phyloP scores from a whole-genome alignment of 2,888 invertebrate genomes.

The Alviniconcha strummeri region DNA sequence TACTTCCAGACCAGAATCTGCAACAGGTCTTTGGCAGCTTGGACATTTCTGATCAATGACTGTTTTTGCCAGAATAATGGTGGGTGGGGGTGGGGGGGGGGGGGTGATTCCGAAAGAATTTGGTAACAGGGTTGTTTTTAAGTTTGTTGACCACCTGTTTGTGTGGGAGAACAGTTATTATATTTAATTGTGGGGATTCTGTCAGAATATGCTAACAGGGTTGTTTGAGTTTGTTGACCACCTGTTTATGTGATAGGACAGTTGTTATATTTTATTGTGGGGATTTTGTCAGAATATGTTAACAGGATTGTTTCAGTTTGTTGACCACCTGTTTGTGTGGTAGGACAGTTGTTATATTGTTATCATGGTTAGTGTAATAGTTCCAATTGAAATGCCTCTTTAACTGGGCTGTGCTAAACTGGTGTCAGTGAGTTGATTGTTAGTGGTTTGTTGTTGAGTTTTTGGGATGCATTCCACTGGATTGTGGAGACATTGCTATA shows the following conservation, averaged over 20 bases:
- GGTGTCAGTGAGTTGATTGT: background rate
- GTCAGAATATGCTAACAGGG: background rate
- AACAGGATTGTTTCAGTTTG: background rate
- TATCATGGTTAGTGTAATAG: background rate
- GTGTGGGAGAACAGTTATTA: background rate
- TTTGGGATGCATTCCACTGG: background rate
- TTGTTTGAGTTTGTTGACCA: background rate
- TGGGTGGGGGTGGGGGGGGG: too few species aligned
- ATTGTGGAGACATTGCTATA: background rate
- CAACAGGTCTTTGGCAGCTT: too few species aligned
- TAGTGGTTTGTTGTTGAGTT: background rate
- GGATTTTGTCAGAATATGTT: background rate
- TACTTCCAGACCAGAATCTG: too few species aligned
- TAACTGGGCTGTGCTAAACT: background rate
- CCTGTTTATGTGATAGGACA: background rate
- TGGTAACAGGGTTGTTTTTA: background rate
- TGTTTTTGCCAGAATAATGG: too few species aligned
- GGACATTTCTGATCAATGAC: too few species aligned
- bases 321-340: too few species aligned
- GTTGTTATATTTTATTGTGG: background rate
- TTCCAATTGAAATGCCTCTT: background rate
- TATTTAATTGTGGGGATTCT: background rate
- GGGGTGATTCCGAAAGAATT: background rate
- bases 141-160: background rate
- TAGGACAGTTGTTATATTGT: background rate